Evolutionary conservation across 92 coral and sea anemone species (phyloP).

Genomic region (Porites lobata): DNA sequence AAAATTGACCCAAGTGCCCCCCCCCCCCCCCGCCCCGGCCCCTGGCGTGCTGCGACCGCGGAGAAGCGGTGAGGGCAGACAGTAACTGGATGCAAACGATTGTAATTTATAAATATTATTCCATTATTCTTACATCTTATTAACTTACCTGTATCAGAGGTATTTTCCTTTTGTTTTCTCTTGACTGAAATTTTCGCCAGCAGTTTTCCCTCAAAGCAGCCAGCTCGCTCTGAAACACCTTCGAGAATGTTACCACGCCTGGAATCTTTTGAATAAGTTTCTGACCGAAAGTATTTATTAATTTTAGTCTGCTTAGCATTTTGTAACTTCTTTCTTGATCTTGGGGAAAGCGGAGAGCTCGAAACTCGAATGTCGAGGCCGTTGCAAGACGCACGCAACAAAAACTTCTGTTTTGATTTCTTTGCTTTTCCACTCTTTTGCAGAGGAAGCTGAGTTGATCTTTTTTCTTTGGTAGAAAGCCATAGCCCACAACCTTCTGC

Average conservation of each 20-base stretch:
- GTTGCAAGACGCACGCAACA: background rate
- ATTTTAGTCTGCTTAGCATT: slow-evolving; percentile 79
- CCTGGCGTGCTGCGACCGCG: too few relatives aligned
- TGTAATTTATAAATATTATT: background rate
- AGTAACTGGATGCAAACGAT: too few relatives aligned
- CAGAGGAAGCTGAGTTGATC: slow-evolving; percentile 27
- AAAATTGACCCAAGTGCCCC: too few relatives aligned
- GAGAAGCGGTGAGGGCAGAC: too few relatives aligned
- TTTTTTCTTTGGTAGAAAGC: slow-evolving; percentile 80
- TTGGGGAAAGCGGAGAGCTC: slow-evolving; percentile 73
- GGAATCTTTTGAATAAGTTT: background rate
- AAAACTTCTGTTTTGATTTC: slow-evolving; percentile 1
- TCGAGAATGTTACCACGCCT: background rate
- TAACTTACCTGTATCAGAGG: background rate
- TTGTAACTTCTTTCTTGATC: slow-evolving; percentile 52
- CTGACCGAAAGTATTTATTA: slow-evolving; percentile 61
- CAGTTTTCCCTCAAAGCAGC: background rate
- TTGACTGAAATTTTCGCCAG: slow-evolving; percentile 12
- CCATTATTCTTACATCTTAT: background rate
- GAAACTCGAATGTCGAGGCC: slow-evolving; percentile 50
- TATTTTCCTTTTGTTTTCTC: slow-evolving; percentile 1
- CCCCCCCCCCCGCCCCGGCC: too few relatives aligned
- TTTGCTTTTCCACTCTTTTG: slow-evolving; percentile 6
- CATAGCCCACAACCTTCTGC: slow-evolving; percentile 93
- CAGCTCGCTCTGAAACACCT: background rate